These are phyloP conservation scores for Gavia stellata DNA, from an alignment of 2,113 vertebrate species.

Conservation along the genomic window DNA sequence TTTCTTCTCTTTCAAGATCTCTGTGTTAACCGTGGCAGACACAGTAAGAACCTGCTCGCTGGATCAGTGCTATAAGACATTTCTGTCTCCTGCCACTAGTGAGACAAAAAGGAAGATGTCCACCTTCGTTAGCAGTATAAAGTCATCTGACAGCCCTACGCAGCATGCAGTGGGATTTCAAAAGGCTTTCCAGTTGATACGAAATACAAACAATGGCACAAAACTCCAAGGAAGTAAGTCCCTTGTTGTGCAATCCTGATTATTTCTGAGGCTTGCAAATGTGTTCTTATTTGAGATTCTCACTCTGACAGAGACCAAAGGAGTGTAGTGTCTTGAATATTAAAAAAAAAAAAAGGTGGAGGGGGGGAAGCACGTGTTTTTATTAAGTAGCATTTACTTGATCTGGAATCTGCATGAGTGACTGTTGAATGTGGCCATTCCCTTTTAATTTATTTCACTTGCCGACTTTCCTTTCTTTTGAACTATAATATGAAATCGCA, in stretches of 20 bases:
- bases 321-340: background rate
- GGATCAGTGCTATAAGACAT: conserved; percentile 95
- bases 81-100: conserved; percentile 95
- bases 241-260: background rate
- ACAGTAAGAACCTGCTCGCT: conserved; percentile 89
- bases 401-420: background rate
- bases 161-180: conserved; percentile 92
- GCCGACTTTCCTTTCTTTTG: background rate
- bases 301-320: background rate
- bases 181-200: conserved; percentile 93
- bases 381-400: background rate
- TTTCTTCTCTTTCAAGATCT: conserved; percentile 77
- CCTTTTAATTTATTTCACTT: background rate
- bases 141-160: conserved; percentile 86
- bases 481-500: background rate
- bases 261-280: background rate
- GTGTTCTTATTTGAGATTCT: background rate
- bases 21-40: conserved; percentile 89
- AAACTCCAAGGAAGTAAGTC: conserved; percentile 85
- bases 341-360: background rate
- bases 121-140: conserved; percentile 88
- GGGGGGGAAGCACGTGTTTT: too few species aligned
- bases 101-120: conserved; percentile 98
- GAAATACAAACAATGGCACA: conserved; percentile 87
- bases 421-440: background rate